A percentile compares a stretch with the other conserved stretches of the same genome.
phyloP scores from a whole-genome alignment of 1,140 invertebrate species.

The Cataglyphis hispanica region DNA sequence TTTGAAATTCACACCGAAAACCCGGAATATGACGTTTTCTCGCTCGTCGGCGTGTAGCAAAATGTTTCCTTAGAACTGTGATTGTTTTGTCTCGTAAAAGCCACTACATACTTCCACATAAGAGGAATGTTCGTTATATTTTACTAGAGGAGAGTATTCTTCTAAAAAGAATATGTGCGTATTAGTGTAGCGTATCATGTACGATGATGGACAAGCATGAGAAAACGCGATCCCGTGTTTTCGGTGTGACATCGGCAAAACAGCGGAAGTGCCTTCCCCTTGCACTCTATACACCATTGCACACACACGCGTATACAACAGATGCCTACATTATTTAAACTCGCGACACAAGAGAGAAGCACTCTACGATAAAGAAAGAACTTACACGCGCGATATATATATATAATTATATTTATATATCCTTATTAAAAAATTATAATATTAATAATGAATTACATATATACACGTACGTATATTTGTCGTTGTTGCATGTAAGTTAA shows the following conservation, averaged over 20 bases:
- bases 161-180: constrained; percentile 12
- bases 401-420: constrained; percentile 88
- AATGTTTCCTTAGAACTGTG: constrained; percentile 46
- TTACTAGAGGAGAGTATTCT: constrained; percentile 46
- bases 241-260: constrained; percentile 70
- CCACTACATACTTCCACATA: constrained; percentile 51
- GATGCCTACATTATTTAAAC: constrained; percentile 56
- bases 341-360: constrained; percentile 53
- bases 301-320: constrained; percentile 73
- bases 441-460: constrained; percentile 60
- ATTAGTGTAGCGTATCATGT: constrained; percentile 17
- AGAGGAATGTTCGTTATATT: constrained; percentile 53
- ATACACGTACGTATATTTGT: constrained; percentile 69
- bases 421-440: constrained; percentile 74
- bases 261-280: constrained; percentile 86
- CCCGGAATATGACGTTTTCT: constrained; percentile 27
- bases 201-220: neutral
- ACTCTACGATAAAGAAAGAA: constrained; percentile 67
- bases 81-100: constrained; percentile 44
- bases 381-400: constrained; percentile 75
- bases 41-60: constrained; percentile 10
- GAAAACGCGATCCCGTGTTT: constrained; percentile 61
- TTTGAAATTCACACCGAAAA: constrained; percentile 74
- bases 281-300: constrained; percentile 85
- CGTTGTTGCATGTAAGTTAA: constrained; percentile 80